These are phyloP conservation scores for Odocoileus hemionus DNA, from an alignment of 2,113 vertebrate genomes.

Conservation along the genomic window DNA sequence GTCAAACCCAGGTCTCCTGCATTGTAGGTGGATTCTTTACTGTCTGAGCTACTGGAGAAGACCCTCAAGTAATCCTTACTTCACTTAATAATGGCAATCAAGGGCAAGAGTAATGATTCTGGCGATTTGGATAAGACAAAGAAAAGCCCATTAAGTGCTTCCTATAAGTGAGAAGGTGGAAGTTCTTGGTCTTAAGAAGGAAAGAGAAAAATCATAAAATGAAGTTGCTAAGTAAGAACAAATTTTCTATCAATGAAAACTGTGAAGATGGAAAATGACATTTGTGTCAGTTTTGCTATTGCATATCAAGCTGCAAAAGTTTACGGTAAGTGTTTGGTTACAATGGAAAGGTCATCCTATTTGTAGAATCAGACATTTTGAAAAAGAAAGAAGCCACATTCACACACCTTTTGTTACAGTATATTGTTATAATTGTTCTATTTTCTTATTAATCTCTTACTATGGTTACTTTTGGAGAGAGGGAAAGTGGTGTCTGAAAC, in stretches of 20 bases:
- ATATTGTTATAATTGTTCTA: neutral
- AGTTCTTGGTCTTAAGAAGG: neutral
- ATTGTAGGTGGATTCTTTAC: neutral
- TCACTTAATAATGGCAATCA: neutral
- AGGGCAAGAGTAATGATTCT: neutral
- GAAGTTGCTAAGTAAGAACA: neutral
- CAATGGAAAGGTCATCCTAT: neutral
- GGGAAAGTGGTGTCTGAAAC: fast-evolving
- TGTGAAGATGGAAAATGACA: neutral
- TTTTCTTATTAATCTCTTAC: neutral
- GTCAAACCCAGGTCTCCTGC: neutral
- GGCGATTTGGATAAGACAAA: neutral
- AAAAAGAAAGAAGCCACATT: neutral
- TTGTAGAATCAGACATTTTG: neutral
- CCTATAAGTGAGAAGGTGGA: neutral
- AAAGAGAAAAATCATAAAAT: neutral
- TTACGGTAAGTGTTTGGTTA: neutral
- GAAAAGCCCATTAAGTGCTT: neutral
- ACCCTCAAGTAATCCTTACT: neutral
- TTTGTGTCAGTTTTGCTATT: neutral
- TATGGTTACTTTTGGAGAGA: neutral
- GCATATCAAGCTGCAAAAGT: neutral
- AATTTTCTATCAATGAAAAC: neutral
- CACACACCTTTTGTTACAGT: neutral
- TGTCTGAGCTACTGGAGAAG: neutral